phyloP scores from a whole-genome alignment of 1,140 invertebrate genomes.

The Lepidostoma basale region DNA sequence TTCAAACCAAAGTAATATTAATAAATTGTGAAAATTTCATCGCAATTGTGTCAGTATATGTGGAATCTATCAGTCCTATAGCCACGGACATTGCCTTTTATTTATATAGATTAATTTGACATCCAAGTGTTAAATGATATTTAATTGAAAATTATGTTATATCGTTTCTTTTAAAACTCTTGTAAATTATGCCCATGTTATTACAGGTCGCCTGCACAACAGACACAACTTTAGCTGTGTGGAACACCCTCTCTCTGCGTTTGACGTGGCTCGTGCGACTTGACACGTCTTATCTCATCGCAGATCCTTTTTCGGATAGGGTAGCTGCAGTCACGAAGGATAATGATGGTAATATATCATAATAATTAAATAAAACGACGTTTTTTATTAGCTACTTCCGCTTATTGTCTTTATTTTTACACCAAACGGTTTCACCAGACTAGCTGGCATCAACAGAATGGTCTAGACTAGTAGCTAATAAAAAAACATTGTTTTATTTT shows the following conservation, averaged over 20 bases:
- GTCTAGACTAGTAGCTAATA: no score
- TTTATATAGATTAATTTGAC: no score
- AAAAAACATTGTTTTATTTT: no score
- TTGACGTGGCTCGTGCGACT: slow-evolving; percentile 56
- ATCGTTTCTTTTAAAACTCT: neutral
- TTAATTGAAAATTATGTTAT: slow-evolving; percentile 11
- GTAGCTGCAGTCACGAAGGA: slow-evolving; percentile 53
- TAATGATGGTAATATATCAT: slow-evolving; percentile 53
- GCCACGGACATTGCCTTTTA: no score
- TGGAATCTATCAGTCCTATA: no score
- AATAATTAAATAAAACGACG: neutral
- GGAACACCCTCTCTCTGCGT: slow-evolving; percentile 55
- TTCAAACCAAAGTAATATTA: no score
- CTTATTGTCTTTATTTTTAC: no score
- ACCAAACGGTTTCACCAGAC: no score
- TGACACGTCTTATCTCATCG: slow-evolving; percentile 50
- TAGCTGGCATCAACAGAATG: no score
- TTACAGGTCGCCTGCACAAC: slow-evolving; percentile 58
- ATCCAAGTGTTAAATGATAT: slow-evolving; percentile 12
- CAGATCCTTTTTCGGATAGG: slow-evolving; percentile 55
- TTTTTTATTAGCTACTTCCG: no score
- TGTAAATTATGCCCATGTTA: slow-evolving; percentile 21
- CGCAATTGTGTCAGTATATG: no score
- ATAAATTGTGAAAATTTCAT: no score
- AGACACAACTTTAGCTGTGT: slow-evolving; percentile 53